Evolutionary conservation across 2,113 vertebrate species (phyloP).

Genomic region (Chitala chitala): DNA sequence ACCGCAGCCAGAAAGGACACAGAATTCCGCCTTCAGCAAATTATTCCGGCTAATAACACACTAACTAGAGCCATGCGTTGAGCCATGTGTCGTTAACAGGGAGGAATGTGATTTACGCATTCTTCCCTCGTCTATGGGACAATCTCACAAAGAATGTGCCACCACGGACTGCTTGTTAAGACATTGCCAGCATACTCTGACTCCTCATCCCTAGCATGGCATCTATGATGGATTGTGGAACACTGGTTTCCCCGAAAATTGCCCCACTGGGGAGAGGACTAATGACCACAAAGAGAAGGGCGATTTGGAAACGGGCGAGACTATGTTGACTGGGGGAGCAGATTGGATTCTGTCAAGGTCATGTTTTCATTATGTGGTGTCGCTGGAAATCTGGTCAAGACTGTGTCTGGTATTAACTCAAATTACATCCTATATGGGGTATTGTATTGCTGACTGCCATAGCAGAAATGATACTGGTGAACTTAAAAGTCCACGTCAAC

Average conservation of each 20-base stretch:
- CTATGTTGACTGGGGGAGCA: constrained; percentile 11
- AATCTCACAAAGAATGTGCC: background rate
- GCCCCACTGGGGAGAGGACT: constrained; percentile 23
- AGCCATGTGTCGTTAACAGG: background rate
- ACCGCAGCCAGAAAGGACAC: background rate
- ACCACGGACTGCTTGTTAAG: constrained; percentile 21
- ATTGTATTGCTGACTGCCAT: background rate
- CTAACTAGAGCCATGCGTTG: background rate
- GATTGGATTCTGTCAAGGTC: constrained; percentile 24
- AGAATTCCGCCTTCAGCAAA: background rate
- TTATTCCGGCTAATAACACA: constrained; percentile 2
- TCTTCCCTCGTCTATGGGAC: background rate
- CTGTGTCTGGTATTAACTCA: background rate
- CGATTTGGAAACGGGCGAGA: constrained; percentile 8
- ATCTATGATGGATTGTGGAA: constrained; percentile 22
- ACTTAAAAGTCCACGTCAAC: background rate
- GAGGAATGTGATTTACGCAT: background rate
- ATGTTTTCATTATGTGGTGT: constrained; percentile 10
- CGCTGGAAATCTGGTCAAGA: background rate
- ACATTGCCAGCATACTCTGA: background rate
- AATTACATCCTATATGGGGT: background rate
- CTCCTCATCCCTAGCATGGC: background rate
- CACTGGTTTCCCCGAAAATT: constrained; percentile 27
- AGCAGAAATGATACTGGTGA: background rate
- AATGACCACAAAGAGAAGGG: constrained; percentile 22